Percentiles rank a stretch among this genome's conserved stretches.
phyloP scores from a whole-genome alignment of 2,113 vertebrate species.

The Proterorhinus semilunaris region DNA sequence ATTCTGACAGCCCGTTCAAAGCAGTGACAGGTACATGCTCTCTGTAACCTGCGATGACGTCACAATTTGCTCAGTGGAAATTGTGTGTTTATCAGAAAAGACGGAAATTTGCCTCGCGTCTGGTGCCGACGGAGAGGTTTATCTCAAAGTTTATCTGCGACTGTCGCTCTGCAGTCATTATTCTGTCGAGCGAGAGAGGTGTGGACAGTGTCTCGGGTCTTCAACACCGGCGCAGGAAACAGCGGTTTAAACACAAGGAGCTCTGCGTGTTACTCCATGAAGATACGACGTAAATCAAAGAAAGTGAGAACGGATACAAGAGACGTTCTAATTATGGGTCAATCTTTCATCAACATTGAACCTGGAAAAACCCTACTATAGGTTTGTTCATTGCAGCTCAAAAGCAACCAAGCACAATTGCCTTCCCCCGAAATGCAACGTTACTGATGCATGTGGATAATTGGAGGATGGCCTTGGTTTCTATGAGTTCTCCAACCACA shows the following conservation, averaged over 20 bases:
- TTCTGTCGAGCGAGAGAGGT: constrained; percentile 57
- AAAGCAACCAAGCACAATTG: not conserved
- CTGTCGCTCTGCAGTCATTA: constrained; percentile 47
- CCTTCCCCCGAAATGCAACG: no score
- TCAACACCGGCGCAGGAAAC: constrained; percentile 50
- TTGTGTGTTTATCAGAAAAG: constrained; percentile 58
- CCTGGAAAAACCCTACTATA: not conserved
- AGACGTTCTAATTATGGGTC: not conserved
- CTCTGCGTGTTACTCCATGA: not conserved
- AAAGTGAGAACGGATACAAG: not conserved
- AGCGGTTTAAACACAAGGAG: constrained; percentile 52
- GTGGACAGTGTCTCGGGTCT: constrained; percentile 33
- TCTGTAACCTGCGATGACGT: constrained; percentile 47
- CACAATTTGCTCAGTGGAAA: constrained; percentile 34
- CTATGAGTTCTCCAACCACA: not conserved
- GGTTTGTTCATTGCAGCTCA: not conserved
- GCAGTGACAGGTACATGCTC: constrained; percentile 29
- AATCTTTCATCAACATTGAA: not conserved
- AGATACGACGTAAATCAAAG: not conserved
- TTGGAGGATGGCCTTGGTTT: no score
- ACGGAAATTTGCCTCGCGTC: constrained; percentile 55
- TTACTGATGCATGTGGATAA: no score
- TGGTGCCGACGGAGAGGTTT: constrained; percentile 49
- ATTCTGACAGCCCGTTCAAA: not conserved
- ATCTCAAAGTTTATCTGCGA: constrained; percentile 53